Conservation (phyloP, 2,888 invertebrate species). For the Acanthosepion esculentum region DNA sequence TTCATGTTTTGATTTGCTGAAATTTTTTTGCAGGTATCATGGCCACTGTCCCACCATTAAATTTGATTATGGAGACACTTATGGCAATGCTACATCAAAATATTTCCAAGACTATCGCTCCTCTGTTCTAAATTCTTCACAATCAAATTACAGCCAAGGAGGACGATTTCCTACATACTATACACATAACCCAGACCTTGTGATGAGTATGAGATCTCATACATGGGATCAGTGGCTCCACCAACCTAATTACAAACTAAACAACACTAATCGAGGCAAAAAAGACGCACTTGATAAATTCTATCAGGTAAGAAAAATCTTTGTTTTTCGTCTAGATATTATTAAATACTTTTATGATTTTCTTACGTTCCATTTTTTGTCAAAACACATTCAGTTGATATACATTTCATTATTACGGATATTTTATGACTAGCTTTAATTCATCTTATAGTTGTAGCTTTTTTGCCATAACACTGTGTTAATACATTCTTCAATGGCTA, state of each 20-base stretch:
- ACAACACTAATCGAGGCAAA: constrained; percentile 72
- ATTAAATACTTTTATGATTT: no score
- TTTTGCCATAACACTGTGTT: no score
- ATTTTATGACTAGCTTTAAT: no score
- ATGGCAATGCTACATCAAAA: constrained; percentile 74
- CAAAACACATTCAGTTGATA: no score
- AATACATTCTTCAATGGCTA: no score
- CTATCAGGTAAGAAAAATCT: constrained; percentile 63
- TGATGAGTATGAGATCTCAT: constrained; percentile 71
- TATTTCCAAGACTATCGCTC: constrained; percentile 75
- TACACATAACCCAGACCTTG: constrained; percentile 74
- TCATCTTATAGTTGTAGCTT: no score
- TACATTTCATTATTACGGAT: no score
- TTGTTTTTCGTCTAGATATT: no score
- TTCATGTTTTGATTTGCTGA: neutral
- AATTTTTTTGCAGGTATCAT: constrained; percentile 66
- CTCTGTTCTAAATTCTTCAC: constrained; percentile 70
- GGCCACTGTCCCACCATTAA: constrained; percentile 75
- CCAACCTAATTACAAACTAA: constrained; percentile 71
- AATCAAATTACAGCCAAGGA: constrained; percentile 70
- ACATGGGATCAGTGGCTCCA: constrained; percentile 72
- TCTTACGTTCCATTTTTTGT: no score
- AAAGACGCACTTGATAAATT: constrained; percentile 70
- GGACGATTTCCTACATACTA: constrained; percentile 75
- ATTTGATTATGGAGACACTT: constrained; percentile 76